Evolutionary conservation across 2,888 invertebrate species (phyloP).

Genomic region (Uropetala carovei): DNA sequence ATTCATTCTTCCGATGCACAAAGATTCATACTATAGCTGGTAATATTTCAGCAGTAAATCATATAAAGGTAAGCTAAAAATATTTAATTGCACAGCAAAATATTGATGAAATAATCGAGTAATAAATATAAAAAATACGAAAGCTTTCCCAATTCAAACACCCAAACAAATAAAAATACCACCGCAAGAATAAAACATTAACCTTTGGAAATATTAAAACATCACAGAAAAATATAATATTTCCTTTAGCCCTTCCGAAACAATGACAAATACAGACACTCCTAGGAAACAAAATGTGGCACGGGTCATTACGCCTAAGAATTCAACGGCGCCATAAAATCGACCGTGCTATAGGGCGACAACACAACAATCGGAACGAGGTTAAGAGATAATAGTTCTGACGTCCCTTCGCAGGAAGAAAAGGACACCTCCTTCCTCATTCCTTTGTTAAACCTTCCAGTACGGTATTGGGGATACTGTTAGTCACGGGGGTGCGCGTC

Average conservation of each 20-base stretch:
- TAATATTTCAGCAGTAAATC: no score
- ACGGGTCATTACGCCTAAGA: neutral
- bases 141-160: no score
- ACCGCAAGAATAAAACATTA: no score
- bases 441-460: neutral
- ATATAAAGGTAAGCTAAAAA: no score
- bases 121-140: no score
- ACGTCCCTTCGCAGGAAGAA: neutral
- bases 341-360: neutral
- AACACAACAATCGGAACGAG: neutral
- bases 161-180: no score
- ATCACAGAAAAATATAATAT: no score
- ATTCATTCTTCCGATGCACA: no score
- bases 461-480: slow-evolving; percentile 28
- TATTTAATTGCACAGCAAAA: no score
- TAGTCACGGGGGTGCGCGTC: neutral
- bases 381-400: neutral
- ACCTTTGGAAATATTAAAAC: no score
- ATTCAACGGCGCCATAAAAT: neutral
- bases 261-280: neutral
- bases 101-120: no score
- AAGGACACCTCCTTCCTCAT: slow-evolving; percentile 32
- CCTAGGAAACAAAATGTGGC: neutral
- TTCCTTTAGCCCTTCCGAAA: neutral
- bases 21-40: no score